phyloP scores from a whole-genome alignment of 2,797 vertebrate genomes.

The Erpetoichthys calabaricus region DNA sequence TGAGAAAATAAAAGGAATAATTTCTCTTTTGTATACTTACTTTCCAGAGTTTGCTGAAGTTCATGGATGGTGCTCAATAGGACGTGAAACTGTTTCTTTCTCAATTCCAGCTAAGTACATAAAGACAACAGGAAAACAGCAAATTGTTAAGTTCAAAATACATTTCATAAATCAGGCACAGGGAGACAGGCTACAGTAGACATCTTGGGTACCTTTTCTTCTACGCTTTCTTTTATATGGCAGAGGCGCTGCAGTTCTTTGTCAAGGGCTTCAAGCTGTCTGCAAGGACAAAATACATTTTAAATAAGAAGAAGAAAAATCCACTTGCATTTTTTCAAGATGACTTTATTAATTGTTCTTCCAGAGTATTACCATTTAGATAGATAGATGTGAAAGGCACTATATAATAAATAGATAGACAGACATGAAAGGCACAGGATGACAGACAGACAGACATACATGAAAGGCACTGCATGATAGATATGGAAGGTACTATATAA shows the following conservation, averaged over 20 bases:
- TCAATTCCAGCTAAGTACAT: slow-evolving; percentile 70
- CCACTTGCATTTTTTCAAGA: slow-evolving; percentile 1
- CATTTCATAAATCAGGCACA: too few species aligned
- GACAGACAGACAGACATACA: too few species aligned
- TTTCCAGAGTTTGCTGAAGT: slow-evolving; percentile 91
- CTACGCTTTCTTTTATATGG: slow-evolving; percentile 87
- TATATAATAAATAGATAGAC: too few species aligned
- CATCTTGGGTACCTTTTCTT: slow-evolving; percentile 69
- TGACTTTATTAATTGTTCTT: too few species aligned
- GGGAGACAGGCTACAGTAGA: slow-evolving; percentile 1
- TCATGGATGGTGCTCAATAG: slow-evolving; percentile 95
- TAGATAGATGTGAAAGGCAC: too few species aligned
- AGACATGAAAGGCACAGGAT: too few species aligned
- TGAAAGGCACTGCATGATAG: too few species aligned
- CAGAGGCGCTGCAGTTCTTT: slow-evolving; percentile 91
- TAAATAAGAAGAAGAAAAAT: not conserved
- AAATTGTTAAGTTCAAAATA: too few species aligned
- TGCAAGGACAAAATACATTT: slow-evolving; percentile 31
- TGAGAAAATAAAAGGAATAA: too few species aligned
- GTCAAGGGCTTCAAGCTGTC: slow-evolving; percentile 84
- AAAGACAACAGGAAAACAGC: not conserved
- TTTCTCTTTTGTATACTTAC: slow-evolving; percentile 50
- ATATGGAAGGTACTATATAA: too few species aligned
- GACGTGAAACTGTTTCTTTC: slow-evolving; percentile 95
- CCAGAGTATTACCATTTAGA: too few species aligned